Evolutionary conservation across 2,888 invertebrate species (phyloP).

Genomic region (Plebejus anna): DNA sequence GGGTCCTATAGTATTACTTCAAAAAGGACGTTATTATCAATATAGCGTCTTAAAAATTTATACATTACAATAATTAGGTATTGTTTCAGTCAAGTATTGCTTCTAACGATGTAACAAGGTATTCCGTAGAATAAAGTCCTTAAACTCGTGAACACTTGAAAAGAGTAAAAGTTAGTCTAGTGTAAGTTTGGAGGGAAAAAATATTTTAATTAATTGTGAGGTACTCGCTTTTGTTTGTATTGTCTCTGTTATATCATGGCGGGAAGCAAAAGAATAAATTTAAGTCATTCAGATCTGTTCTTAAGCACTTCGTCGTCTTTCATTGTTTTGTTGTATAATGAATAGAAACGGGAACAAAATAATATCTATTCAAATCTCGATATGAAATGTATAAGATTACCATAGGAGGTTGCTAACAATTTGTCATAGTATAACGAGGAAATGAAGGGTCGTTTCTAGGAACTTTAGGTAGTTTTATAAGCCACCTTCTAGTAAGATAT

Average conservation of each 20-base stretch:
- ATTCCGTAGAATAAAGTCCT: neutral
- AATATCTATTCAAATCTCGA: slow-evolving; percentile 26
- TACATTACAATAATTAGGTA: too few species aligned
- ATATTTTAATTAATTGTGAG: slow-evolving; percentile 28
- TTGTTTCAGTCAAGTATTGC: neutral
- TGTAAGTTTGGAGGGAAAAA: slow-evolving; percentile 9
- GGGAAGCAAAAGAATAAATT: slow-evolving; percentile 30
- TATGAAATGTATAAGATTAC: slow-evolving; percentile 27
- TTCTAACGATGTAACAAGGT: neutral
- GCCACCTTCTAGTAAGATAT: neutral
- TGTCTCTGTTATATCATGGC: slow-evolving; percentile 24
- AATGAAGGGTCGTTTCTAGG: neutral
- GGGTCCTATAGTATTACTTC: too few species aligned
- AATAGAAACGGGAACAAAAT: slow-evolving; percentile 27
- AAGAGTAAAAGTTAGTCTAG: slow-evolving; percentile 8
- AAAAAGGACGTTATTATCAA: too few species aligned
- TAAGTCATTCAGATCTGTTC: slow-evolving; percentile 27
- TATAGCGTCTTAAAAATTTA: too few species aligned
- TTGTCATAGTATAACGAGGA: neutral
- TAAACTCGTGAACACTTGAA: neutral
- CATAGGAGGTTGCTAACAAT: neutral
- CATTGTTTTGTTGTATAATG: slow-evolving; percentile 22
- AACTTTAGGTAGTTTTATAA: neutral
- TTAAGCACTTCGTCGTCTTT: slow-evolving; percentile 30
- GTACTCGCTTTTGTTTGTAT: slow-evolving; percentile 23